Evolutionary conservation across 2,797 vertebrate genomes (phyloP).

Genomic region (Ctenochaetus hawaiiensis): DNA sequence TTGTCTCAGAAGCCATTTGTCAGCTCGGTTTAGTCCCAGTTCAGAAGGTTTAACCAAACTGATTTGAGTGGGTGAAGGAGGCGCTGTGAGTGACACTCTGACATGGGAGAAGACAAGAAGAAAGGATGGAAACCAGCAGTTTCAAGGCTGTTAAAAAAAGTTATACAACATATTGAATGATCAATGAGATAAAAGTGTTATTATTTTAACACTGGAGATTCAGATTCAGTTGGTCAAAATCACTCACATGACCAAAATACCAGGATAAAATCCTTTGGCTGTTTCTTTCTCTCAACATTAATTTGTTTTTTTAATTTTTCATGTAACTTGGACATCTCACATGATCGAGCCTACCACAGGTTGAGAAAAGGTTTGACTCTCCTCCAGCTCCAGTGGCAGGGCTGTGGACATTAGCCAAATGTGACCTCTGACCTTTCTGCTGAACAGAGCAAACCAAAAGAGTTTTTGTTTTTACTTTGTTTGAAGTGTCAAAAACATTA

Average conservation of each 20-base stretch:
- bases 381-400: not conserved
- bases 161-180: not conserved
- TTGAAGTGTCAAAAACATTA: not conserved
- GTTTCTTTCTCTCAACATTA: not conserved
- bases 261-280: no score
- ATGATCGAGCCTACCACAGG: not conserved
- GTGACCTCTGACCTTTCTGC: conserved; percentile 27
- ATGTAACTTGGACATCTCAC: not conserved
- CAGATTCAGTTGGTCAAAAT: not conserved
- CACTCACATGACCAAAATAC: no score
- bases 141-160: not conserved
- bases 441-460: not conserved
- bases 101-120: not conserved
- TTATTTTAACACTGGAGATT: not conserved
- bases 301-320: not conserved
- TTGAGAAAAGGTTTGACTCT: not conserved
- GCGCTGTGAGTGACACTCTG: not conserved
- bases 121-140: not conserved
- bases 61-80: conserved; percentile 9
- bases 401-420: not conserved
- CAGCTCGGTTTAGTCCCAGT: conserved; percentile 20
- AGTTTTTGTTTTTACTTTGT: not conserved
- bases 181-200: not conserved
- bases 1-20: conserved; percentile 24
- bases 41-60: conserved; percentile 32